Conservation (phyloP, 2,113 vertebrate species). For the Reinhardtius hippoglossoides region DNA sequence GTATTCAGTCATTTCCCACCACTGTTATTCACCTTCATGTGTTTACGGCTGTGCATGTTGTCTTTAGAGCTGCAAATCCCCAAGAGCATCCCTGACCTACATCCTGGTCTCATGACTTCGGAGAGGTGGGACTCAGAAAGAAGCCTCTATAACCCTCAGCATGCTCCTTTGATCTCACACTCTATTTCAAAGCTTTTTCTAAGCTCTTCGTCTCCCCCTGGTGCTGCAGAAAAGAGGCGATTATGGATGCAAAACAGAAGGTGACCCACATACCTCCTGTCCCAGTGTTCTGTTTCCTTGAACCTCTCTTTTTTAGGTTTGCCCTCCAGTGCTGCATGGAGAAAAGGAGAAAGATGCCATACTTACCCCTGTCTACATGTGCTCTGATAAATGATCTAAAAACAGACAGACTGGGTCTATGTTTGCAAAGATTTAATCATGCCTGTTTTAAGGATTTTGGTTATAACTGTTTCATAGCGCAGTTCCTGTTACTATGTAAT, state of each 20-base stretch:
- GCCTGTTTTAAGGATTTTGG: background rate
- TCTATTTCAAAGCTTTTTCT: constrained; percentile 19
- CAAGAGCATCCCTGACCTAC: background rate
- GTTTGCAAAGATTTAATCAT: background rate
- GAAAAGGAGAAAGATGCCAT: background rate
- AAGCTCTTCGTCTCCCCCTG: constrained; percentile 64
- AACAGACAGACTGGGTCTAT: background rate
- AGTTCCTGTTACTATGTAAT: background rate
- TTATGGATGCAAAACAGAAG: constrained; percentile 35
- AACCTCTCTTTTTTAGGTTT: constrained; percentile 22
- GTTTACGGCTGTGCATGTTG: background rate
- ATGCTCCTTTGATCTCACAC: constrained; percentile 8
- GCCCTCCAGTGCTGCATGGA: background rate
- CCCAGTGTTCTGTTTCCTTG: constrained; percentile 8
- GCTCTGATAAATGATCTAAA: background rate
- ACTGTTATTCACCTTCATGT: background rate
- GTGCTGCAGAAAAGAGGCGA: constrained; percentile 52
- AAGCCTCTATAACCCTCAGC: constrained; percentile 22
- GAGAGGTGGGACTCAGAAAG: background rate
- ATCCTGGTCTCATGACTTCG: constrained; percentile 33
- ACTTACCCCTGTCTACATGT: background rate
- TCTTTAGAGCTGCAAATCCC: too few relatives aligned
- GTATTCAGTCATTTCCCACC: background rate
- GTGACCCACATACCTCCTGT: constrained; percentile 52
- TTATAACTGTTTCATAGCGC: background rate